These are phyloP conservation scores for Tetheella fluctuosa DNA, from an alignment of 2,888 invertebrate genomes.

Conservation along the genomic window DNA sequence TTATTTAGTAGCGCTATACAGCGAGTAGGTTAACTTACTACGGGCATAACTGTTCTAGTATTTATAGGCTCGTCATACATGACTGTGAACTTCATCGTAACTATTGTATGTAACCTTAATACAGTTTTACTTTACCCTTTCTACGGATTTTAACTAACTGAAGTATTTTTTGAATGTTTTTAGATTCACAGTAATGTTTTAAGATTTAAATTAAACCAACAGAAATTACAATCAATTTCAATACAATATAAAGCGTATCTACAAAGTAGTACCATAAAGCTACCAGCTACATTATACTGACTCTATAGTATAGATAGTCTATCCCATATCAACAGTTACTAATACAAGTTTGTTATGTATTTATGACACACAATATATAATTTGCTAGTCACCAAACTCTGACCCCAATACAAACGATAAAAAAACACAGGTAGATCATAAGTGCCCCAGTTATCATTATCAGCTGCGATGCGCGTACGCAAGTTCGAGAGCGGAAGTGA, in stretches of 20 bases:
- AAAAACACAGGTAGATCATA: conserved; percentile 31
- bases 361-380: too few relatives aligned
- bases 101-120: not conserved
- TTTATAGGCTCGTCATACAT: conserved; percentile 4
- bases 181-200: too few relatives aligned
- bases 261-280: too few relatives aligned
- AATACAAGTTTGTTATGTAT: too few relatives aligned
- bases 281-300: too few relatives aligned
- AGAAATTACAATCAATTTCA: too few relatives aligned
- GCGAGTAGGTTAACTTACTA: not conserved
- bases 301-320: too few relatives aligned
- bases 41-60: not conserved
- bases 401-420: not conserved
- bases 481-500: conserved; percentile 61
- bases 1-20: conserved; percentile 4
- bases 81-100: conserved; percentile 1
- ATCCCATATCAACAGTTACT: too few relatives aligned
- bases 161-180: too few relatives aligned
- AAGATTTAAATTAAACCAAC: too few relatives aligned
- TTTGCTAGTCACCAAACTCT: not conserved
- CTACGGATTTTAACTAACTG: not conserved
- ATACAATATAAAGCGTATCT: too few relatives aligned
- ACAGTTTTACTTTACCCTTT: not conserved
- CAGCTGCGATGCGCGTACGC: conserved; percentile 53
- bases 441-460: conserved; percentile 54